Percentiles rank a stretch among this genome's conserved stretches.
These are phyloP conservation scores for Drosophila paracracens DNA, from an alignment of 2,888 invertebrate genomes.

Conservation along the genomic window DNA sequence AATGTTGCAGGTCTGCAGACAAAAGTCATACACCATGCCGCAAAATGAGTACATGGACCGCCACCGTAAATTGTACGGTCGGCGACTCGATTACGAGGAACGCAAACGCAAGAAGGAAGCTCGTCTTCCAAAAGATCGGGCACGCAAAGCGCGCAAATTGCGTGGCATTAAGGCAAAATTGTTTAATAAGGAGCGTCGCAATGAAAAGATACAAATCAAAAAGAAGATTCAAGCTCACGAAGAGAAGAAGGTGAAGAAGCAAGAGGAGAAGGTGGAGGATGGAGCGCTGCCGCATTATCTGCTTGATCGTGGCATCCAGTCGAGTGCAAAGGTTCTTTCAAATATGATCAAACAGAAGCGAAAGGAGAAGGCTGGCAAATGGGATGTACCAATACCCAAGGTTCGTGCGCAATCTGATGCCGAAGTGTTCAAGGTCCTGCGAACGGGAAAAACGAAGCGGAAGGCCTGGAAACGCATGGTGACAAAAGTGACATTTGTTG, in stretches of 20 bases:
- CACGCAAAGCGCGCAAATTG: conserved; percentile 95
- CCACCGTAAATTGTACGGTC: conserved; percentile 97
- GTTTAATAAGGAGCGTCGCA: conserved; percentile 97
- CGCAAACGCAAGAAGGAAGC: conserved; percentile 97
- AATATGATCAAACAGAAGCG: conserved; percentile 99
- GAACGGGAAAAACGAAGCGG: conserved; percentile 95
- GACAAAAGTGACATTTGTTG: conserved; percentile 98
- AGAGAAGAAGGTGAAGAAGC: conserved; percentile 95
- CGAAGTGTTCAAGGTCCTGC: conserved; percentile 97
- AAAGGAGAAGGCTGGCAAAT: conserved; percentile 99
- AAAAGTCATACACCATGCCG: conserved; percentile 88
- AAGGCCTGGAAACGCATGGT: conserved; percentile 99
- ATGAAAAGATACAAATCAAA: conserved; percentile 99
- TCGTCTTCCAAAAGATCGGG: conserved; percentile 95
- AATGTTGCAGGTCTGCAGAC: conserved; percentile 45
- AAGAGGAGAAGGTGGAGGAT: conserved; percentile 93
- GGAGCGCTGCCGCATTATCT: conserved; percentile 98
- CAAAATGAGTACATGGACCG: conserved; percentile 99
- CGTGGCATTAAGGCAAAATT: conserved; percentile 99
- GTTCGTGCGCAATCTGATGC: conserved; percentile 98
- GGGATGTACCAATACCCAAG: conserved; percentile 99
- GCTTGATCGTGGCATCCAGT: conserved; percentile 98
- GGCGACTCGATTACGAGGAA: conserved; percentile 98
- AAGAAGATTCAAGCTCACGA: conserved; percentile 99
- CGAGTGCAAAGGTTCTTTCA: conserved; percentile 96